Percentiles rank a stretch among this genome's conserved stretches.
phyloP scores from a whole-genome alignment of 2,888 invertebrate genomes.

The Tenthredo notha region DNA sequence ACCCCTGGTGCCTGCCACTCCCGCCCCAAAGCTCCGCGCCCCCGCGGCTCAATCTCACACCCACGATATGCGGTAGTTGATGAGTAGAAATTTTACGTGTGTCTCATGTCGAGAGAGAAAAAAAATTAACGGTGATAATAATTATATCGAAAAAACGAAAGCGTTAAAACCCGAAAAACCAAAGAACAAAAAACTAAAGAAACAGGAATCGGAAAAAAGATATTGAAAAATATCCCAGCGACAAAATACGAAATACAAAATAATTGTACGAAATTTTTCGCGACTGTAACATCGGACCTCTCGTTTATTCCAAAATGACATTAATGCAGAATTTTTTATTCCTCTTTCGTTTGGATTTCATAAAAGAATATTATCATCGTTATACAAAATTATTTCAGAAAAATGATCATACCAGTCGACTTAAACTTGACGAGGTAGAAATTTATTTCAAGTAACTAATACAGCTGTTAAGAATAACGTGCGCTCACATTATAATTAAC shows the following conservation, averaged over 20 bases:
- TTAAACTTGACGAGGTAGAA: neutral
- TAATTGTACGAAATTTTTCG: neutral
- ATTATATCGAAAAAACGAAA: neutral
- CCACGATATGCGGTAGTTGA: slow-evolving; percentile 29
- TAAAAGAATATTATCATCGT: neutral
- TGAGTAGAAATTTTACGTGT: slow-evolving; percentile 16
- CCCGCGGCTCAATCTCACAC: slow-evolving; percentile 43
- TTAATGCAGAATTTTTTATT: too few species aligned
- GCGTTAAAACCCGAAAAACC: neutral
- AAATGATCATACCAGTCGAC: neutral
- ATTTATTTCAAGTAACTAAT: neutral
- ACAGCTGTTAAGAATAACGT: neutral
- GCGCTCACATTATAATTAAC: neutral
- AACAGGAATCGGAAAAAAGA: neutral
- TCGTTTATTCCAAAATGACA: too few species aligned
- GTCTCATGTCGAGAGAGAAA: neutral
- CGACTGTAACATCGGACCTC: too few species aligned
- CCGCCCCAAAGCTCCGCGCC: slow-evolving; percentile 7
- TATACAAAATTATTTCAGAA: neutral
- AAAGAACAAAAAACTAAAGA: neutral
- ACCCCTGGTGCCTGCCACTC: slow-evolving; percentile 66
- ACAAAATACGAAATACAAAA: neutral
- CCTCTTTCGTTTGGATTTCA: too few species aligned
- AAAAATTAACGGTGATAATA: neutral
- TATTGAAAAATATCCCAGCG: neutral